Evolutionary conservation across 2,797 vertebrate species (phyloP).

Genomic region (Oreonectes daqikongensis): DNA sequence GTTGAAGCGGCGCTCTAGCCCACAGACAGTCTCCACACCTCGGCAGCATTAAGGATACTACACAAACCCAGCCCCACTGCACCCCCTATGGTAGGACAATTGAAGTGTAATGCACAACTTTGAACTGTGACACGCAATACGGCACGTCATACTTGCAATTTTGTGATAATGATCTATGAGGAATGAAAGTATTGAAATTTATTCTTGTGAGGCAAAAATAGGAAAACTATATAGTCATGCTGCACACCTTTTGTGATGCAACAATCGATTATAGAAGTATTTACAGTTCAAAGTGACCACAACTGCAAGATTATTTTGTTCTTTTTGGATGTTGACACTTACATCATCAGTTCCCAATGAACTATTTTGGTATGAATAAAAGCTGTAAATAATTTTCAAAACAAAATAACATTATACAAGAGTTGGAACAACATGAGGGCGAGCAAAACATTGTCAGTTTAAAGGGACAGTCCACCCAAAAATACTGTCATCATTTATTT

Average conservation of each 20-base stretch:
- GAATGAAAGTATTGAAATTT: background rate
- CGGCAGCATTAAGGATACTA: slow-evolving; percentile 70
- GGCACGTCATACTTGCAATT: slow-evolving; percentile 9
- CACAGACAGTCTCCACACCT: slow-evolving; percentile 67
- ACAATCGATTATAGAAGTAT: too few relatives aligned
- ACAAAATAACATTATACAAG: background rate
- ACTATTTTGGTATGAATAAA: background rate
- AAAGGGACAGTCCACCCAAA: too few relatives aligned
- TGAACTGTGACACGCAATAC: slow-evolving; percentile 14
- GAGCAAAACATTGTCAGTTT: too few relatives aligned
- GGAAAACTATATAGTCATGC: background rate
- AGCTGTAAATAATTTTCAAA: background rate
- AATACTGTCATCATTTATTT: too few relatives aligned
- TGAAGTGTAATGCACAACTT: slow-evolving; percentile 11
- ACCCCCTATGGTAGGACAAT: slow-evolving; percentile 68
- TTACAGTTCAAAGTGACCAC: too few relatives aligned
- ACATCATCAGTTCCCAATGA: too few relatives aligned
- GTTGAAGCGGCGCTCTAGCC: slow-evolving; percentile 56
- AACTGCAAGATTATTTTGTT: background rate
- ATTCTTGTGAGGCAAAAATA: slow-evolving; percentile 1
- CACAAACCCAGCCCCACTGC: slow-evolving; percentile 71
- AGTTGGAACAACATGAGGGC: background rate
- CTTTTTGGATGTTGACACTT: background rate
- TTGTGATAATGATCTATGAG: slow-evolving; percentile 4
- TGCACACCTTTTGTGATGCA: background rate